Conservation (phyloP, 2,888 invertebrate genomes). For the Drosophila basisetae region DNA sequence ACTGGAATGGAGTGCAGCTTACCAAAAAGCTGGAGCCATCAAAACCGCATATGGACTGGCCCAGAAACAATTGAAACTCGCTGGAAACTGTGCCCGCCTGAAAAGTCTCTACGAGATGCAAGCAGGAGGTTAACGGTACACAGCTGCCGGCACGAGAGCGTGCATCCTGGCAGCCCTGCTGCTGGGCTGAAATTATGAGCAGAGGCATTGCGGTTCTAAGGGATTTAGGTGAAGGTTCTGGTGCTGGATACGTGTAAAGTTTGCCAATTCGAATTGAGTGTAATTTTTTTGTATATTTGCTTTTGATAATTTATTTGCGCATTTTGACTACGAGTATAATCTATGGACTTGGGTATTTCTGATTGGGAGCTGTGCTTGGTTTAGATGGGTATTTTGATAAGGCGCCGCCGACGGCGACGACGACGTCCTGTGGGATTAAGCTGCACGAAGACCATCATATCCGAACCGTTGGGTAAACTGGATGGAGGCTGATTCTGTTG, state of each 20-base stretch:
- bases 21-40: constrained; percentile 89
- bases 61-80: constrained; percentile 86
- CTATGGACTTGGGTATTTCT: background rate
- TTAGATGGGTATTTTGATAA: constrained; percentile 21
- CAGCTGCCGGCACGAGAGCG: constrained; percentile 86
- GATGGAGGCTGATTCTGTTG: background rate
- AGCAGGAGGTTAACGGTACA: constrained; percentile 86
- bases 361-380: background rate
- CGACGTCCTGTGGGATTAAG: constrained; percentile 57
- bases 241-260: constrained; percentile 14
- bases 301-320: constrained; percentile 49
- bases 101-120: constrained; percentile 85
- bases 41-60: constrained; percentile 90
- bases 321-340: constrained; percentile 29
- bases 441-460: constrained; percentile 79
- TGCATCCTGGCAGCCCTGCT: constrained; percentile 86
- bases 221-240: background rate
- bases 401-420: constrained; percentile 68
- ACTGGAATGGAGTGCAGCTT: constrained; percentile 11
- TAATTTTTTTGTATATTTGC: background rate
- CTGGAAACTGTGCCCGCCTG: constrained; percentile 68
- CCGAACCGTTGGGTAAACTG: constrained; percentile 57
- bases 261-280: constrained; percentile 53
- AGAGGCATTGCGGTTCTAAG: constrained; percentile 25
- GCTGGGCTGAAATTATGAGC: constrained; percentile 70